Conservation (phyloP, 2,888 invertebrate species). For the Eupithecia centaureata region DNA sequence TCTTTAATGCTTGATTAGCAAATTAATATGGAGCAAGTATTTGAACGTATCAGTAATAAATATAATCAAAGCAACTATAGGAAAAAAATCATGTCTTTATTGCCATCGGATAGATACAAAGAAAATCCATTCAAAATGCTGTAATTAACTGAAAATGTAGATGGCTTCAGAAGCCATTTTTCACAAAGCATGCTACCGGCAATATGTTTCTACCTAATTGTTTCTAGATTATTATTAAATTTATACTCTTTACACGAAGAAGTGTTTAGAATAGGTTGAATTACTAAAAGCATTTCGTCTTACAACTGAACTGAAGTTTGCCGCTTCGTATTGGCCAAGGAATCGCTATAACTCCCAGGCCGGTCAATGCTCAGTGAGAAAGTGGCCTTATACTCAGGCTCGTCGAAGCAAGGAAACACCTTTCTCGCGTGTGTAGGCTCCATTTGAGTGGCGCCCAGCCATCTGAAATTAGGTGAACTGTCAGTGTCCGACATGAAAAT, state of each 20-base stretch:
- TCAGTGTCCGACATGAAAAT: constrained; percentile 11
- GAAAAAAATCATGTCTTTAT: not conserved
- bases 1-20: not conserved
- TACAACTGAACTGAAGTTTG: constrained; percentile 56
- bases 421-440: constrained; percentile 87
- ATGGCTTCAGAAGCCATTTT: not conserved
- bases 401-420: constrained; percentile 92
- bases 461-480: constrained; percentile 67
- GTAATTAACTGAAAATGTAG: not conserved
- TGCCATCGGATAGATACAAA: not conserved
- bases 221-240: no score
- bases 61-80: no score
- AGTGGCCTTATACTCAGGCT: constrained; percentile 77
- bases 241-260: no score
- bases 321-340: constrained; percentile 68
- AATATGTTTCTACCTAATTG: no score
- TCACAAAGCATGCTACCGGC: no score
- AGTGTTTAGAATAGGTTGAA: not conserved
- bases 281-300: constrained; percentile 42
- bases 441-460: constrained; percentile 88
- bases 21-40: not conserved
- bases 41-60: not conserved
- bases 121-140: not conserved
- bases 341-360: constrained; percentile 59
- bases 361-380: constrained; percentile 75